Percentiles rank a stretch among this genome's conserved stretches.
These are phyloP conservation scores for Onychomys torridus DNA, from an alignment of 2,797 vertebrate species.

Conservation along the genomic window DNA sequence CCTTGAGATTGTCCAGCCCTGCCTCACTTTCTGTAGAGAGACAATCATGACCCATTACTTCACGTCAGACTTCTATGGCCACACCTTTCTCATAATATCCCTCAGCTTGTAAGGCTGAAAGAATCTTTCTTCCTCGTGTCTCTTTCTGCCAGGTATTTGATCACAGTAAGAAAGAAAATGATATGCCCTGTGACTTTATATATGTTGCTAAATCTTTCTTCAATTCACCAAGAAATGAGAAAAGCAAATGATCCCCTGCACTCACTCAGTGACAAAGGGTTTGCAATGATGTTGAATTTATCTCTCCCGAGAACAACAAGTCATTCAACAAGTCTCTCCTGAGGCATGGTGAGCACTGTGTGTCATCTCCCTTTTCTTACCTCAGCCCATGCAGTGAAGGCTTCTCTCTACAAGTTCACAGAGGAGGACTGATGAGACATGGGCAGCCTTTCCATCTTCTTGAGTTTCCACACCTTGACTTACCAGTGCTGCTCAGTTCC, in stretches of 20 bases:
- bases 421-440: background rate
- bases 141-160: background rate
- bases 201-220: conserved; percentile 4
- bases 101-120: background rate
- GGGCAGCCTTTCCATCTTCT: background rate
- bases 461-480: background rate
- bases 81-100: background rate
- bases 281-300: background rate
- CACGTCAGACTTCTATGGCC: background rate
- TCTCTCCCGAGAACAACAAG: background rate
- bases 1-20: background rate
- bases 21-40: background rate
- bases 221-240: background rate
- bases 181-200: background rate
- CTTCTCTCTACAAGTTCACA: background rate
- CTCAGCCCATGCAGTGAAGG: background rate
- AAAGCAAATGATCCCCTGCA: background rate
- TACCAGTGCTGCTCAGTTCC: background rate
- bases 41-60: background rate
- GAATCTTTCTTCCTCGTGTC: background rate
- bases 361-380: background rate
- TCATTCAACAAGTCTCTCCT: background rate
- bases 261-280: background rate
- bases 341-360: background rate
- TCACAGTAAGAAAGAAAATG: too few species aligned